Percentiles rank a stretch among this genome's conserved stretches.
phyloP scores from a whole-genome alignment of 2,888 invertebrate genomes.

The Orthonevra nobilis region DNA sequence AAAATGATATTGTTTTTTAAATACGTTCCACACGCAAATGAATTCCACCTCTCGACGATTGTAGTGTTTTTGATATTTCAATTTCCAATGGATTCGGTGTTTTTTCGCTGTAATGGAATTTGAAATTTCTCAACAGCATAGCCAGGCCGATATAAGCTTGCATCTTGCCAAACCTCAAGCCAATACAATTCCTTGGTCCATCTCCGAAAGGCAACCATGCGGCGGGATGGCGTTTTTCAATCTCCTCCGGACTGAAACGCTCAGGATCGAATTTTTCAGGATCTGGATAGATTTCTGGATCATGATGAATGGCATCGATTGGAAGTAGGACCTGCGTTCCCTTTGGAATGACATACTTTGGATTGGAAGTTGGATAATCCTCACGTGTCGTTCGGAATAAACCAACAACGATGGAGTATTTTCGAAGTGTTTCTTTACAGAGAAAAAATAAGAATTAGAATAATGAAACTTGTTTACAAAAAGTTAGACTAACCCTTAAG shows the following conservation, averaged over 20 bases:
- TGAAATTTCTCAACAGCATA: conserved; percentile 74
- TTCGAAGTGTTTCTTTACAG: conserved; percentile 82
- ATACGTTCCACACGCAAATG: not conserved
- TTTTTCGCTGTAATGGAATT: conserved; percentile 72
- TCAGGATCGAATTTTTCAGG: conserved; percentile 84
- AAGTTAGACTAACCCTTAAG: conserved; percentile 77
- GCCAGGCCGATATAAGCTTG: conserved; percentile 75
- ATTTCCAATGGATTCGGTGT: conserved; percentile 61
- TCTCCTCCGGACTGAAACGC: conserved; percentile 82
- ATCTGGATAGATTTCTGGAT: conserved; percentile 82
- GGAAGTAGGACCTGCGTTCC: conserved; percentile 82
- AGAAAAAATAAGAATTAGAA: not conserved
- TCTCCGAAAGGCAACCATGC: conserved; percentile 78
- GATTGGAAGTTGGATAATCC: conserved; percentile 81
- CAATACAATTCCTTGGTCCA: conserved; percentile 78
- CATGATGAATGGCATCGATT: conserved; percentile 82
- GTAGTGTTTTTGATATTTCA: not conserved
- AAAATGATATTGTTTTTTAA: too few species aligned
- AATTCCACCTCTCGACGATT: conserved; percentile 1
- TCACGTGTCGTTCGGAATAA: conserved; percentile 81
- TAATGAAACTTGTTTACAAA: too few species aligned
- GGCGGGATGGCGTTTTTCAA: conserved; percentile 80
- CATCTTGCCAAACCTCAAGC: conserved; percentile 77
- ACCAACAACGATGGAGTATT: conserved; percentile 81
- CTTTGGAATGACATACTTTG: conserved; percentile 81